Evolutionary conservation across 2,888 invertebrate species (phyloP).

Genomic region (Napeogenes sylphis): DNA sequence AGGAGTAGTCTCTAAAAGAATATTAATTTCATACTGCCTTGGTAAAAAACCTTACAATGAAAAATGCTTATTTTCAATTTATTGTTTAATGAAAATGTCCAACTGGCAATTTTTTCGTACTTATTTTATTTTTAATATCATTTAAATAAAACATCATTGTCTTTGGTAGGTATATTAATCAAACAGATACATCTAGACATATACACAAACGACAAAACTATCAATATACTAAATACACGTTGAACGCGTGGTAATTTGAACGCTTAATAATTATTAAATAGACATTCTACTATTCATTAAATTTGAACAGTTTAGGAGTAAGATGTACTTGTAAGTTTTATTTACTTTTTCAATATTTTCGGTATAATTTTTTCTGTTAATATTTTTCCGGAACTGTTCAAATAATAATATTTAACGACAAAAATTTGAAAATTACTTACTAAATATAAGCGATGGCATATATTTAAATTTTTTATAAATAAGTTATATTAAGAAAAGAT

Average conservation of each 20-base stretch:
- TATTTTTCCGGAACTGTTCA: constrained; percentile 19
- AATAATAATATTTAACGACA: constrained; percentile 19
- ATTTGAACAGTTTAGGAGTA: constrained; percentile 19
- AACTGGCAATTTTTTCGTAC: too few species aligned
- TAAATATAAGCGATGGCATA: constrained; percentile 36
- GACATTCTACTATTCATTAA: constrained; percentile 12
- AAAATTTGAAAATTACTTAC: constrained; percentile 19
- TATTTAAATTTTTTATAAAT: constrained; percentile 32
- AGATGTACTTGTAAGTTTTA: too few species aligned
- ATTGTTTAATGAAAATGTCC: too few species aligned
- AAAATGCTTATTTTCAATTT: too few species aligned
- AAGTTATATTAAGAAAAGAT: constrained; percentile 23
- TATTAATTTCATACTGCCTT: too few species aligned
- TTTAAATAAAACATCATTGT: constrained; percentile 33
- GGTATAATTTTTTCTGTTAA: too few species aligned
- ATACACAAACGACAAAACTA: constrained; percentile 49
- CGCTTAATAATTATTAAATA: constrained; percentile 10
- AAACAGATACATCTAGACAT: constrained; percentile 46
- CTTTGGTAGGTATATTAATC: constrained; percentile 69
- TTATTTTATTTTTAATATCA: too few species aligned
- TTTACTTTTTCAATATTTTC: too few species aligned
- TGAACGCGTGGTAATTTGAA: constrained; percentile 23
- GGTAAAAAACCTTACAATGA: too few species aligned
- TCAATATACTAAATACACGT: constrained; percentile 42
- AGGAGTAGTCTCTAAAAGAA: too few species aligned